Evolutionary conservation across 1,140 invertebrate genomes (phyloP).

Genomic region (Drosophila pectinifera): DNA sequence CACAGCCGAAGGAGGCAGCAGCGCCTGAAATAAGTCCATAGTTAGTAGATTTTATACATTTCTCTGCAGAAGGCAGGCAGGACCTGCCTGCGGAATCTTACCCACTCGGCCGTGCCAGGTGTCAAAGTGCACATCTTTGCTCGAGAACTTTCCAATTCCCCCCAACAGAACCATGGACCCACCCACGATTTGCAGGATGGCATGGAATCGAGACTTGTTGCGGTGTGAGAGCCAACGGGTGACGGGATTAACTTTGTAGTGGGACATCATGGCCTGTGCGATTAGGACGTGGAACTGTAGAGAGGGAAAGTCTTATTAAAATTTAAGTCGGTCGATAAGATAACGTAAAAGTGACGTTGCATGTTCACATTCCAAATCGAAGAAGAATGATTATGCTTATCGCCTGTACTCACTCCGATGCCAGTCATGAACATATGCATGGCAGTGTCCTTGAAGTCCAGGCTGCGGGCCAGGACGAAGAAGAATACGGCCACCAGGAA

Average conservation of each 20-base stretch:
- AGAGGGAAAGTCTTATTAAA: conserved; percentile 2
- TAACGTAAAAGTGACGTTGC: conserved; percentile 36
- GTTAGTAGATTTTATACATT: background rate
- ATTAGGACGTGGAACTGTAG: conserved; percentile 73
- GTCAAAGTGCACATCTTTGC: conserved; percentile 72
- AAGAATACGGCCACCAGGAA: conserved; percentile 69
- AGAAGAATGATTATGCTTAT: conserved; percentile 9
- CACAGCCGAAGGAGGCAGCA: conserved; percentile 62
- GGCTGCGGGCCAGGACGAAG: conserved; percentile 65
- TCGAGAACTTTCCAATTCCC: conserved; percentile 62
- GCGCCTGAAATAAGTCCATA: conserved; percentile 46
- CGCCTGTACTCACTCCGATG: conserved; percentile 61
- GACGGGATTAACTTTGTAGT: conserved; percentile 72
- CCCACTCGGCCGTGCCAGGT: conserved; percentile 77
- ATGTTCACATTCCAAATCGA: conserved; percentile 13
- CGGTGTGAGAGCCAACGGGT: conserved; percentile 75
- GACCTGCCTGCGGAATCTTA: conserved; percentile 40
- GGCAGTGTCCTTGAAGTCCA: conserved; percentile 76
- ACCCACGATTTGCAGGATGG: conserved; percentile 70
- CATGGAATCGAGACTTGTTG: conserved; percentile 78
- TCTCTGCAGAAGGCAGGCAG: background rate
- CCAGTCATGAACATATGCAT: conserved; percentile 80
- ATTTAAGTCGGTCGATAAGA: conserved; percentile 30
- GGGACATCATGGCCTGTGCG: conserved; percentile 80
- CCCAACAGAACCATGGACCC: conserved; percentile 73